A percentile compares a stretch with the other conserved stretches of the same genome.
Conservation (phyloP, 2,797 vertebrate genomes). For the Antennarius maculatus region DNA sequence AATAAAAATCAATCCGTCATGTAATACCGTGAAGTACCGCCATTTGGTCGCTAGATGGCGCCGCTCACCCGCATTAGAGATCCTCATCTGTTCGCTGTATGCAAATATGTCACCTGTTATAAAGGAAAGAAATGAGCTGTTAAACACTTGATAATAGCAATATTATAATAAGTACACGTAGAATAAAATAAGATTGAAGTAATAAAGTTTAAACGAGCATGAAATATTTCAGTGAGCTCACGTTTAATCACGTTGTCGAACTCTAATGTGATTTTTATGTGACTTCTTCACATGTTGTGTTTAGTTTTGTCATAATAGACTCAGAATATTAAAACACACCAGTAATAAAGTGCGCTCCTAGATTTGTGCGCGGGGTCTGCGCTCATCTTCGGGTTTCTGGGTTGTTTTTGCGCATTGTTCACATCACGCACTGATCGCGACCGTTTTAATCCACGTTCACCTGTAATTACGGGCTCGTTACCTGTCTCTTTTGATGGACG, state of each 20-base stretch:
- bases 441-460: neutral
- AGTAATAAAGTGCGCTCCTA: neutral
- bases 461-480: constrained; percentile 44
- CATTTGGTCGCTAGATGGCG: constrained; percentile 63
- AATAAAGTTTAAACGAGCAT: too few species aligned
- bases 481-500: constrained; percentile 71
- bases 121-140: neutral
- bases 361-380: neutral
- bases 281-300: neutral
- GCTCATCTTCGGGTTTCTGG: neutral
- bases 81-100: too few species aligned
- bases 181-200: too few species aligned
- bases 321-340: neutral
- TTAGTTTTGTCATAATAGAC: neutral
- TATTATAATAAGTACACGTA: too few species aligned
- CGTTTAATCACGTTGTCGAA: neutral
- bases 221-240: neutral
- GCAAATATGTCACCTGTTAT: neutral
- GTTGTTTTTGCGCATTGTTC: neutral
- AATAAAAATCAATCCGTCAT: neutral
- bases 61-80: constrained; percentile 14
- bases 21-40: neutral
- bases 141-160: too few species aligned
- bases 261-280: neutral
- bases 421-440: neutral